Evolutionary conservation across 2,797 vertebrate genomes (phyloP), one percentile per base, ranked within the genome.

Genomic region (Valencia hispanica): DNA sequence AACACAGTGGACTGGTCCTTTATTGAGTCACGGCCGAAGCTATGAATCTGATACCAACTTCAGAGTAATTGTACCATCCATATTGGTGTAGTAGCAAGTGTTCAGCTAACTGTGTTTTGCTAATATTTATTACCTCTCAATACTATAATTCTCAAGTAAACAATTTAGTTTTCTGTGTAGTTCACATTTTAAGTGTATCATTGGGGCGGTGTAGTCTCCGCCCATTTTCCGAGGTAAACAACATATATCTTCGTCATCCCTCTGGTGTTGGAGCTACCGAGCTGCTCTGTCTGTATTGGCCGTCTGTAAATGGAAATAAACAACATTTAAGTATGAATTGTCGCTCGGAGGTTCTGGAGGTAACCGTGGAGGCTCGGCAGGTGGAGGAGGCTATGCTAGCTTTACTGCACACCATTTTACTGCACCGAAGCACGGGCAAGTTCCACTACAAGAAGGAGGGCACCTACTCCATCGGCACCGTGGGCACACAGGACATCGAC

Each of bases 371-470:
- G 93, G 95, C 96, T 1, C 94, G 98, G 79, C 98, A 99, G 95
- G 97, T 99, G 73, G 98, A 99, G 79, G 98, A 99, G 80, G 96
- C 98, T 22, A 96, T 98, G 95, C 84, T 99, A 86, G 96, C 97
- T 0, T 82, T 99, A 85, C 89, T 99, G 53, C 98, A 99, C 94
- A 99, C 98, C 0, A 92, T 99, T 66, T 94, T 99, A 5, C 93
- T 99, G 79, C 98, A 99, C 84, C 96, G 98, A 81, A 99, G 97
- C 95, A 98, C 98, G 0, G 98, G 98, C 18, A 99, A 99, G 82
- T 99, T 99, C 86, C 98, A 99, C 93, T 99, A 99, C 93, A 99
- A 99, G 90, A 99, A 99, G 86, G 98, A 99, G 84, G 98, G 98
- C 57, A 99, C 98, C 66, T 99, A 99, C 91, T 99, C 98, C 86